Percentiles rank a stretch among this genome's conserved stretches.
These are phyloP conservation scores for Lycorma delicatula DNA, from an alignment of 1,140 invertebrate species.

Conservation along the genomic window DNA sequence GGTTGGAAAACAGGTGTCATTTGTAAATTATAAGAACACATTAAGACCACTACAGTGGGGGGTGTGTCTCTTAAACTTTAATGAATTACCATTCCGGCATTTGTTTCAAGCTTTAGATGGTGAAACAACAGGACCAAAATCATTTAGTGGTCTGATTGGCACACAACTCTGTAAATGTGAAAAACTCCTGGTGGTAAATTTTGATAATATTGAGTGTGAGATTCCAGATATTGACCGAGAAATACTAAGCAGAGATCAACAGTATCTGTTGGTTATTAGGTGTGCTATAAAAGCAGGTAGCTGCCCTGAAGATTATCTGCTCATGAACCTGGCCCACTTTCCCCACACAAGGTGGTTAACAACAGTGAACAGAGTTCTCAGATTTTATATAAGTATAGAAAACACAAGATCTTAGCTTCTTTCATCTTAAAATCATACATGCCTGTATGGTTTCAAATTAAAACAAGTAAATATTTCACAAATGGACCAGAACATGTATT, in stretches of 20 bases:
- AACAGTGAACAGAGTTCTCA: constrained; percentile 24
- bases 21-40: constrained; percentile 10
- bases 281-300: constrained; percentile 16
- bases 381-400: constrained; percentile 21
- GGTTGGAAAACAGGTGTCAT: constrained; percentile 15
- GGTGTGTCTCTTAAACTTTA: constrained; percentile 31
- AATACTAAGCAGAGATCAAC: constrained; percentile 30
- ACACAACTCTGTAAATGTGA: constrained; percentile 27
- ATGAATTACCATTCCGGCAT: constrained; percentile 30
- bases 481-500: constrained; percentile 27
- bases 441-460: constrained; percentile 27
- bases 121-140: constrained; percentile 25
- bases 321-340: constrained; percentile 22
- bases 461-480: constrained; percentile 25
- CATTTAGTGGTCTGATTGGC: constrained; percentile 27
- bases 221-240: constrained; percentile 22
- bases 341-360: constrained; percentile 27
- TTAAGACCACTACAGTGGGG: constrained; percentile 27
- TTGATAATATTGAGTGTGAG: constrained; percentile 19
- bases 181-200: constrained; percentile 22
- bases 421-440: constrained; percentile 25
- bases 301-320: constrained; percentile 21
- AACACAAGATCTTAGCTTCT: constrained; percentile 18
- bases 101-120: constrained; percentile 31
- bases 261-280: constrained; percentile 31